Evolutionary conservation across 2,797 vertebrate genomes (phyloP).

Genomic region (Pangasius djambal): DNA sequence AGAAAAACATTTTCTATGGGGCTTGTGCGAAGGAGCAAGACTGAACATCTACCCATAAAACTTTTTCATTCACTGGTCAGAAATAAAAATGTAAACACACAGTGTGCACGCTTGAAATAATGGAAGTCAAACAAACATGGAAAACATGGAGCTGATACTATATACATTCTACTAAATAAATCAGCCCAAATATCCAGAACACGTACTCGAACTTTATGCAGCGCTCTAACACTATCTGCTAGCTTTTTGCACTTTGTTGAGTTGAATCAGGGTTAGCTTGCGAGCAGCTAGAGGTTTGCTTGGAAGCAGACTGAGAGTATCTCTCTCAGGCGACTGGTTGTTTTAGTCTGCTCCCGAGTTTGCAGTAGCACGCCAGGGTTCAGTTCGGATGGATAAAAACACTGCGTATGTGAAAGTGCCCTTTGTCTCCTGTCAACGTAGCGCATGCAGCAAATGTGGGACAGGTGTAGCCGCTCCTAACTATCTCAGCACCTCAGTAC

Average conservation of each 20-base stretch:
- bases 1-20: neutral
- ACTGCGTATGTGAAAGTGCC: neutral
- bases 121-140: neutral
- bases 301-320: neutral
- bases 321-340: neutral
- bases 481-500: conserved; percentile 32
- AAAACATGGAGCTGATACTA: neutral
- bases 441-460: conserved; percentile 37
- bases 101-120: neutral
- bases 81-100: neutral
- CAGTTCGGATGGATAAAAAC: neutral
- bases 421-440: conserved; percentile 39
- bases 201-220: neutral
- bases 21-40: neutral
- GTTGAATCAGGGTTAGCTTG: neutral
- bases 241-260: neutral
- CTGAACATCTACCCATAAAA: neutral
- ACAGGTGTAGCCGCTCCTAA: conserved; percentile 52
- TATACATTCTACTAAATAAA: neutral
- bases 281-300: neutral
- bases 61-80: neutral
- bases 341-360: neutral
- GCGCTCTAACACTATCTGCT: neutral
- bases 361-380: neutral
- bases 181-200: neutral